These are phyloP conservation scores for Rhynchonycteris naso DNA, from an alignment of 2,797 vertebrate species.

Conservation along the genomic window DNA sequence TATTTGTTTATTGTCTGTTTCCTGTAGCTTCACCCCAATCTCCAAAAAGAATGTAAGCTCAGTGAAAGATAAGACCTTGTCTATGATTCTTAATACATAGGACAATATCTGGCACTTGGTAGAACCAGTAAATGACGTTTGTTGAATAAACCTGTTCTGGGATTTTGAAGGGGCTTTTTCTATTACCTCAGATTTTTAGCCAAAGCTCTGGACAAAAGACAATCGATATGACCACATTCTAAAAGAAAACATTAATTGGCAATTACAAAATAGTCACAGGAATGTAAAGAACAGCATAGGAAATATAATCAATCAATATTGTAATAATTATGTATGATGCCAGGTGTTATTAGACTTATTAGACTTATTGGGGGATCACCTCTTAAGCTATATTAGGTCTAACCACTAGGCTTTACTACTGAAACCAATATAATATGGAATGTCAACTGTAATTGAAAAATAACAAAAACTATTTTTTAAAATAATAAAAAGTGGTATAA, in stretches of 20 bases:
- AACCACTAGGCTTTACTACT: too few relatives aligned
- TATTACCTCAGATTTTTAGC: neutral
- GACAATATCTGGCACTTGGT: neutral
- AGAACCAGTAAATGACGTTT: neutral
- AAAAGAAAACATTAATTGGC: neutral
- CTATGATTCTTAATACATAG: neutral
- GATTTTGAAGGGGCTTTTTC: neutral
- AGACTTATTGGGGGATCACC: too few relatives aligned
- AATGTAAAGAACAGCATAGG: too few relatives aligned
- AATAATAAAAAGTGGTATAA: too few relatives aligned
- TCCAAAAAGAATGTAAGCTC: neutral
- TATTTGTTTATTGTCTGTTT: neutral
- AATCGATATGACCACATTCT: neutral
- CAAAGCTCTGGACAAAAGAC: neutral
- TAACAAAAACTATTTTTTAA: too few relatives aligned
- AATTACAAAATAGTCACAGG: too few relatives aligned
- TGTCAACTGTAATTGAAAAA: too few relatives aligned
- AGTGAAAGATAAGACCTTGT: neutral
- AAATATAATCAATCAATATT: too few relatives aligned
- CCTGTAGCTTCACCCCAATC: neutral
- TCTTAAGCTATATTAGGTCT: too few relatives aligned
- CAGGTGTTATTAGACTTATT: too few relatives aligned
- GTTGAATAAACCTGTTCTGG: neutral
- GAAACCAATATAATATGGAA: too few relatives aligned
- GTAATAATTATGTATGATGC: too few relatives aligned